Conservation (phyloP, 2,888 invertebrate genomes). For the Stenotaenia linearis region DNA sequence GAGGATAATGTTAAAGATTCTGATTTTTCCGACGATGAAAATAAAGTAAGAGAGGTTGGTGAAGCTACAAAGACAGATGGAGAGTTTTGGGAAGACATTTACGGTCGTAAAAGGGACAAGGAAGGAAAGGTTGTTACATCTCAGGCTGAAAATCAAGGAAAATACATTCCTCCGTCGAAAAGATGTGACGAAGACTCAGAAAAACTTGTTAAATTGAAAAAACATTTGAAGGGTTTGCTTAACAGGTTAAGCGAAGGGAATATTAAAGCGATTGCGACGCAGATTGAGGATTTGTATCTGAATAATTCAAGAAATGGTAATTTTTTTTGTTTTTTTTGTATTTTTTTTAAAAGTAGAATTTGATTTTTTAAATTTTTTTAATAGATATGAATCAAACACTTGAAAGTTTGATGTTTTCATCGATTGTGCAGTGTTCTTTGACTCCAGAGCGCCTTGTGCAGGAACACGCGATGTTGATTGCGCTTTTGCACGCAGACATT, state of each 20-base stretch:
- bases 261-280: conserved; percentile 70
- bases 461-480: conserved; percentile 76
- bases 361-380: conserved; percentile 10
- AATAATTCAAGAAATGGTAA: conserved; percentile 65
- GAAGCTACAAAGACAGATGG: background rate
- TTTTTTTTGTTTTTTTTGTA: too few relatives aligned
- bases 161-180: conserved; percentile 48
- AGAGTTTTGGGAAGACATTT: conserved; percentile 72
- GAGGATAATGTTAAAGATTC: background rate
- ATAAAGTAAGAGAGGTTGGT: too few relatives aligned
- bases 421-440: conserved; percentile 57
- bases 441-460: conserved; percentile 70
- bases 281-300: conserved; percentile 74
- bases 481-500: conserved; percentile 80
- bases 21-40: background rate
- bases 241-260: conserved; percentile 82
- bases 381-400: conserved; percentile 69
- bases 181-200: conserved; percentile 46
- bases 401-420: conserved; percentile 55
- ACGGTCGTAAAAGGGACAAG: conserved; percentile 75
- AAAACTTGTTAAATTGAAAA: conserved; percentile 60
- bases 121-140: conserved; percentile 65
- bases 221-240: conserved; percentile 78
- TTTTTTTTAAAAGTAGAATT: background rate
- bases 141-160: conserved; percentile 32